Percentiles rank a stretch among this genome's conserved stretches.
Evolutionary conservation across 2,113 vertebrate species (phyloP).

Genomic region (Coregonus clupeaformis): DNA sequence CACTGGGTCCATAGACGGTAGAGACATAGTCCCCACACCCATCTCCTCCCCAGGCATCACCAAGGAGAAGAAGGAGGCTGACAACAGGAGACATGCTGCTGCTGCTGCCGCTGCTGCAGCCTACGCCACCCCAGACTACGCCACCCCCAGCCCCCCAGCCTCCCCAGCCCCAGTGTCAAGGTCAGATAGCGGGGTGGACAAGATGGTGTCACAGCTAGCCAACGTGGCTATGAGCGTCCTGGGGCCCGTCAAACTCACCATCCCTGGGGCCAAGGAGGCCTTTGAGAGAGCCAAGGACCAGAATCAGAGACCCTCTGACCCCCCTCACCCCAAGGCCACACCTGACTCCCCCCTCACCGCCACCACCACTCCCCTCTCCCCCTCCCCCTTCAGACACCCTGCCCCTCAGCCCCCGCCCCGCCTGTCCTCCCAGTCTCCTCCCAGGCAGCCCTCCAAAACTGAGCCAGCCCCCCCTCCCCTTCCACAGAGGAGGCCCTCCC

Average conservation of each 20-base stretch:
- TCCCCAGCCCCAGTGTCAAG: slow-evolving; percentile 27
- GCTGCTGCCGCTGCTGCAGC: slow-evolving; percentile 13
- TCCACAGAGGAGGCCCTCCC: slow-evolving; percentile 34
- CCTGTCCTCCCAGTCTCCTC: slow-evolving; percentile 6
- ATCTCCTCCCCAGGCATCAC: slow-evolving; percentile 63
- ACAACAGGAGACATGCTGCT: slow-evolving; percentile 57
- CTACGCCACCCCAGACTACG: slow-evolving; percentile 12
- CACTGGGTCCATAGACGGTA: slow-evolving; percentile 18
- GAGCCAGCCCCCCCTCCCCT: slow-evolving; percentile 31
- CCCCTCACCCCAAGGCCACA: slow-evolving; percentile 13
- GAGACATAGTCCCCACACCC: slow-evolving; percentile 39
- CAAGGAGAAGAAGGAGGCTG: slow-evolving; percentile 71
- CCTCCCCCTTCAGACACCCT: too few species aligned
- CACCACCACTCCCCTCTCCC: background rate
- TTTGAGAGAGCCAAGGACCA: slow-evolving; percentile 63
- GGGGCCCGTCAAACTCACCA: slow-evolving; percentile 75
- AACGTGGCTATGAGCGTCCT: slow-evolving; percentile 75
- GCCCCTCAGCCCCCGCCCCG: too few species aligned
- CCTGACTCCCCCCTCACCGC: slow-evolving; percentile 35
- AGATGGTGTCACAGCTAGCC: slow-evolving; percentile 62
- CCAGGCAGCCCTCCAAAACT: slow-evolving; percentile 37
- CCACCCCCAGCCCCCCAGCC: slow-evolving; percentile 11
- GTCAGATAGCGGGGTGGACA: slow-evolving; percentile 62
- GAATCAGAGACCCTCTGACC: slow-evolving; percentile 8
- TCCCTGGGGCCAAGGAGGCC: slow-evolving; percentile 60